Percentiles rank a stretch among this genome's conserved stretches.
phyloP scores from a whole-genome alignment of 1,140 invertebrate species.

The Drosophila suzukii region DNA sequence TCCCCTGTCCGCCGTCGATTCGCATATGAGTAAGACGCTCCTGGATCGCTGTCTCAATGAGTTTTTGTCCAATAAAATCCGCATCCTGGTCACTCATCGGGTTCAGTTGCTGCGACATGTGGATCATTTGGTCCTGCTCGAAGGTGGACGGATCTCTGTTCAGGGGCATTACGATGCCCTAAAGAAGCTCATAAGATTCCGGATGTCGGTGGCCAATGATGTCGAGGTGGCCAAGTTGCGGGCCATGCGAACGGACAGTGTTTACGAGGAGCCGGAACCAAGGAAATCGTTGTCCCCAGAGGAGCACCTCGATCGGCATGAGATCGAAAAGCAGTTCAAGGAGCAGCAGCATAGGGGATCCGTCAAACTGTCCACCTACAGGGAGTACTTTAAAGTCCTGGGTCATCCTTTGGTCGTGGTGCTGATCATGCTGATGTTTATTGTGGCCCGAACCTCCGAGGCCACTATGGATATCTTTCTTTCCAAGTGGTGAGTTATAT shows the following conservation, averaged over 20 bases:
- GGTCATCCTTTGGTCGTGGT: slow-evolving; percentile 87
- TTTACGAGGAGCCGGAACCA: slow-evolving; percentile 55
- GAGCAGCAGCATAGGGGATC: slow-evolving; percentile 84
- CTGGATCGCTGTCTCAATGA: slow-evolving; percentile 89
- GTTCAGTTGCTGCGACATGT: slow-evolving; percentile 92
- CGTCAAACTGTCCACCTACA: slow-evolving; percentile 86
- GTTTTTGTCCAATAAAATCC: slow-evolving; percentile 90
- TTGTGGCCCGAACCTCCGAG: slow-evolving; percentile 88
- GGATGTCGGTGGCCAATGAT: slow-evolving; percentile 75
- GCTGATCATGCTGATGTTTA: slow-evolving; percentile 87
- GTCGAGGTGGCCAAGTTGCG: slow-evolving; percentile 53
- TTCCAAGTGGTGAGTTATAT: slow-evolving; percentile 87
- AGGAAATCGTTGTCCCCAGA: slow-evolving; percentile 44
- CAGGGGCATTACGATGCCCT: slow-evolving; percentile 84
- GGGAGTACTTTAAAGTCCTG: slow-evolving; percentile 89
- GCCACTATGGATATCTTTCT: slow-evolving; percentile 92
- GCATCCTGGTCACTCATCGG: slow-evolving; percentile 94
- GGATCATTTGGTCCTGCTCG: slow-evolving; percentile 88
- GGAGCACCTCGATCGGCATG: slow-evolving; percentile 55
- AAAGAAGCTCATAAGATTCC: slow-evolving; percentile 60
- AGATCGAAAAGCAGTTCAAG: slow-evolving; percentile 66
- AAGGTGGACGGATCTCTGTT: slow-evolving; percentile 85
- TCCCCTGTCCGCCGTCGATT: slow-evolving; percentile 92
- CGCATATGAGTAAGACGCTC: slow-evolving; percentile 91
- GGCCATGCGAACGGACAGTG: slow-evolving; percentile 51